These are phyloP conservation scores for Clamator glandarius DNA, from an alignment of 2,797 vertebrate genomes.

Conservation along the genomic window DNA sequence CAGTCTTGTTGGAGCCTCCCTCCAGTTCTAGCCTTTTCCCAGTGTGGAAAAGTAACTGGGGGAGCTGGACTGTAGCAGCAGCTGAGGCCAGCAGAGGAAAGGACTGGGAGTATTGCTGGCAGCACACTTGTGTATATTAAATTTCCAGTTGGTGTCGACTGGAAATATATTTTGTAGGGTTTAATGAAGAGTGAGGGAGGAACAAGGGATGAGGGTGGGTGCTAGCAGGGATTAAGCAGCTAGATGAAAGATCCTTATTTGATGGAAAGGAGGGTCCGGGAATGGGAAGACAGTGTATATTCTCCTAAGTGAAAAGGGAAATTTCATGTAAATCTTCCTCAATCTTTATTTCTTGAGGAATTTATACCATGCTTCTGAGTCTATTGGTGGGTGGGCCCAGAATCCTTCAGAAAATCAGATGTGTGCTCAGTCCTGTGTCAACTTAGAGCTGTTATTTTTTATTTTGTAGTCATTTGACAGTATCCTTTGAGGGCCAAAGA, in stretches of 20 bases:
- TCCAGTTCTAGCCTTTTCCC: not conserved
- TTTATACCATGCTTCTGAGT: not conserved
- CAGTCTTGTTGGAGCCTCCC: not conserved
- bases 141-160: not conserved
- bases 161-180: not conserved
- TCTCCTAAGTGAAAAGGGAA: not conserved
- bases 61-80: not conserved
- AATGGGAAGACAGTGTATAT: not conserved
- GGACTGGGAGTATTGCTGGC: constrained; percentile 10
- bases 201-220: not conserved
- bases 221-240: not conserved
- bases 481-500: not conserved
- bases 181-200: not conserved
- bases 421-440: not conserved
- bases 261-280: not conserved
- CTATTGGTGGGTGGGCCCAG: not conserved
- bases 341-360: not conserved
- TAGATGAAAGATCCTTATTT: not conserved
- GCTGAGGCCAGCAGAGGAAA: not conserved
- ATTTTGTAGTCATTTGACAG: no score
- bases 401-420: not conserved
- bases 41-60: not conserved
- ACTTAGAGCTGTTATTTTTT: not conserved
- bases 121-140: not conserved
- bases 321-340: not conserved